Evolutionary conservation across 37 sponge, comb jelly and placozoan genomes (phyloP), one percentile per base, ranked within the genome.

Genomic region (Spongilla lacustris): DNA sequence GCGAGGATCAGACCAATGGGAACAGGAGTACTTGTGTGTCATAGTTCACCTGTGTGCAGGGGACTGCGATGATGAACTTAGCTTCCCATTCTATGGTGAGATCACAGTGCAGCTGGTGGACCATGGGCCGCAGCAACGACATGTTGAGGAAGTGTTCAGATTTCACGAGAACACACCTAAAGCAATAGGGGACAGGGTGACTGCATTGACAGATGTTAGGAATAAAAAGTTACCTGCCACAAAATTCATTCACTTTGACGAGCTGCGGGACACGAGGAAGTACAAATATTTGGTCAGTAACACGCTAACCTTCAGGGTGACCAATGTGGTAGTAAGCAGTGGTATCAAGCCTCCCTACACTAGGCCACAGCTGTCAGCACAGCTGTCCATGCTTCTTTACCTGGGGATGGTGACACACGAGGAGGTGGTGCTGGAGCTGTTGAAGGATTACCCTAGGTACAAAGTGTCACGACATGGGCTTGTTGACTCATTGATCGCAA

Each of bases 101-200:
- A 58, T 58, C 58, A 58, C 58, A 58, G 58, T 58, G 19, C 58
- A 58, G 58, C 58, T 58, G 6, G 82, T 68, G 76, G 71, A 29
- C 27, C 76, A 81, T 30, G 58, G 74, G 11, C 17, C 24, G 30
- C 1, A 34, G 0, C 19, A 36, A 23, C 3, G 12, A 12, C 49
- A 41, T 22, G 35, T 41, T 26, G 77, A 81, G 26, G 77, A 73
- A 9, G 25, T 67, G 23, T 81, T 81, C 30, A 34, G 12, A 41
- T 81, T 58, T 58, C 58, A 58, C 11, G 19, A 58, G 58, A 58
- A 10, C 58, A 58, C 58, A 17, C 21, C 58, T 1, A 58, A 58
- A 17, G 58, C 0, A 17, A 17, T 58, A 19, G 58, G 58, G 1
- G 58, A 58, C 58, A 58, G 58, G 19, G 58, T 58, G 14, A 58